These are phyloP conservation scores for Typhlichthys subterraneus DNA, from an alignment of 2,797 vertebrate species.

Conservation along the genomic window DNA sequence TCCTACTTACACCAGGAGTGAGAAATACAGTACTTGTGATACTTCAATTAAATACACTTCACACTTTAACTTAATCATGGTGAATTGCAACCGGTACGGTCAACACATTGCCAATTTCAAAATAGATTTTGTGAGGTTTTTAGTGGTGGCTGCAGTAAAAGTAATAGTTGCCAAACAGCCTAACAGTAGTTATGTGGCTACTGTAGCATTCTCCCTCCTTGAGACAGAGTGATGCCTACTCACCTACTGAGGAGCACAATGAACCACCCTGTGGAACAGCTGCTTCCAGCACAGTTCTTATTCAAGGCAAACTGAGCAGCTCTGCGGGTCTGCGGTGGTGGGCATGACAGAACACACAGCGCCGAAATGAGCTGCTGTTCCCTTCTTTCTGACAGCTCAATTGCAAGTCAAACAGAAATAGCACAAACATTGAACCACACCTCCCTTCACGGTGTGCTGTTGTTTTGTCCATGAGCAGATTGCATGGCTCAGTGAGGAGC, in stretches of 20 bases:
- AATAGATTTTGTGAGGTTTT: no score
- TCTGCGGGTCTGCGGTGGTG: slow-evolving; percentile 6
- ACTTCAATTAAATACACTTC: no score
- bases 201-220: slow-evolving; percentile 21
- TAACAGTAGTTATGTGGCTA: no score
- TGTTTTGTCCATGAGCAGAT: neutral
- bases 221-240: slow-evolving; percentile 35
- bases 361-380: slow-evolving; percentile 12
- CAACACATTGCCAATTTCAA: no score
- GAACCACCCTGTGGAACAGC: slow-evolving; percentile 28
- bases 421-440: neutral
- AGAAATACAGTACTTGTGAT: no score
- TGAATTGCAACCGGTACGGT: no score
- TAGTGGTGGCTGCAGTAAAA: slow-evolving; percentile 32
- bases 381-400: slow-evolving; percentile 6
- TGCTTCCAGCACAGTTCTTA: slow-evolving; percentile 17
- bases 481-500: neutral
- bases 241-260: slow-evolving; percentile 8
- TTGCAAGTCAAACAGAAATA: slow-evolving; percentile 11
- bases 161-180: no score
- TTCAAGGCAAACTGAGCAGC: slow-evolving; percentile 22
- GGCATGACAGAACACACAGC: slow-evolving; percentile 9
- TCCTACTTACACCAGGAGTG: no score
- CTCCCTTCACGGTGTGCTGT: neutral
- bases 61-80: no score